A percentile compares a stretch with the other conserved stretches of the same genome.
These are phyloP conservation scores for Ascaphus truei DNA, from an alignment of 2,113 vertebrate species.

Conservation along the genomic window DNA sequence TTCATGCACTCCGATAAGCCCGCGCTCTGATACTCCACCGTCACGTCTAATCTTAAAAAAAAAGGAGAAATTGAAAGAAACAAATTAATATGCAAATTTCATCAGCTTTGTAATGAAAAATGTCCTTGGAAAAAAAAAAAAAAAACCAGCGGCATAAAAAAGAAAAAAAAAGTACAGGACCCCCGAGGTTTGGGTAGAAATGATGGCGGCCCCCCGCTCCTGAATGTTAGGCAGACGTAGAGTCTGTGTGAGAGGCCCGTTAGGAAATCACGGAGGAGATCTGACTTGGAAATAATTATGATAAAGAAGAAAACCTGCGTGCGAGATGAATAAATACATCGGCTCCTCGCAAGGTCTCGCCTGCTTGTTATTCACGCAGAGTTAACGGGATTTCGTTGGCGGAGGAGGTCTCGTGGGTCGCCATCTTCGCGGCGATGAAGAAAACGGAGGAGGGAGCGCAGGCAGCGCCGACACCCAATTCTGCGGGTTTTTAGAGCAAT, in stretches of 20 bases:
- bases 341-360: constrained; percentile 85
- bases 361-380: constrained; percentile 95
- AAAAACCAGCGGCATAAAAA: constrained; percentile 67
- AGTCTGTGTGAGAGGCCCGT: constrained; percentile 76
- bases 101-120: constrained; percentile 98
- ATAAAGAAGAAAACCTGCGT: constrained; percentile 84
- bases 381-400: constrained; percentile 83
- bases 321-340: constrained; percentile 91
- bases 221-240: constrained; percentile 85
- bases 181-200: constrained; percentile 81
- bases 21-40: constrained; percentile 97
- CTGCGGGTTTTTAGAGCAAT: too few relatives aligned
- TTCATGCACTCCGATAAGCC: constrained; percentile 93
- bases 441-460: too few relatives aligned
- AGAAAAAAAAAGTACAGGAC: constrained; percentile 77
- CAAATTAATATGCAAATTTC: constrained; percentile 99
- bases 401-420: neutral
- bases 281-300: constrained; percentile 97
- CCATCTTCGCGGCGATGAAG: neutral
- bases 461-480: too few relatives aligned
- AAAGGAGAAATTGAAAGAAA: constrained; percentile 89
- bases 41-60: constrained; percentile 99
- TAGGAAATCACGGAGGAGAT: constrained; percentile 88
- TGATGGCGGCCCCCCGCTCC: constrained; percentile 84
- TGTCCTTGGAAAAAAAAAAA: constrained; percentile 93